Conservation (phyloP, 2,797 vertebrate species). For the Pipistrellus nathusii region DNA sequence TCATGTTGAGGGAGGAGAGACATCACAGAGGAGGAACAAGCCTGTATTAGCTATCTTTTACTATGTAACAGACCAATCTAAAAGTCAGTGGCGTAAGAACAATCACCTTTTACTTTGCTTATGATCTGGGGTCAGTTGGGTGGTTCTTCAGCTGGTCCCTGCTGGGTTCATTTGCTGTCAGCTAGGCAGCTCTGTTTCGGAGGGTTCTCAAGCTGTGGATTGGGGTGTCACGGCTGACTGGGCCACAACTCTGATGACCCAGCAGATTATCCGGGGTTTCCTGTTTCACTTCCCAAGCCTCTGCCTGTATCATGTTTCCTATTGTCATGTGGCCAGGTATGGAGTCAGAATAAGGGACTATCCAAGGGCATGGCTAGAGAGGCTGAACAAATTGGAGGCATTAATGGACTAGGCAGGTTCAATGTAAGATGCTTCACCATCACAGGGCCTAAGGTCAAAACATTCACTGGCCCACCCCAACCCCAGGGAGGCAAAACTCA, state of each 20-base stretch:
- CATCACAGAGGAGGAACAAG: neutral
- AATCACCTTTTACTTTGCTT: neutral
- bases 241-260: neutral
- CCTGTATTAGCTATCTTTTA: neutral
- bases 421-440: neutral
- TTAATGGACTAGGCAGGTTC: neutral
- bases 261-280: neutral
- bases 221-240: neutral
- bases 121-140: neutral
- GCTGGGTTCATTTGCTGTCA: neutral
- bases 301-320: neutral
- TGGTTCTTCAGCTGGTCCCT: neutral
- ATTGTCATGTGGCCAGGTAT: neutral
- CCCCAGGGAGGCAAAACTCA: neutral
- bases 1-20: neutral
- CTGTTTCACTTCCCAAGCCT: neutral
- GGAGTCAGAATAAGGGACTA: neutral
- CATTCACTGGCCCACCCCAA: neutral
- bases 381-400: neutral
- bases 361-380: neutral
- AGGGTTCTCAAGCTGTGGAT: neutral
- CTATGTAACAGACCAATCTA: neutral
- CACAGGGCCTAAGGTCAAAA: neutral
- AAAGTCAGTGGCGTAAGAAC: neutral
- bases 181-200: neutral